These are phyloP conservation scores for Tragelaphus imberbis DNA, from an alignment of 2,113 vertebrate species.

Conservation along the genomic window DNA sequence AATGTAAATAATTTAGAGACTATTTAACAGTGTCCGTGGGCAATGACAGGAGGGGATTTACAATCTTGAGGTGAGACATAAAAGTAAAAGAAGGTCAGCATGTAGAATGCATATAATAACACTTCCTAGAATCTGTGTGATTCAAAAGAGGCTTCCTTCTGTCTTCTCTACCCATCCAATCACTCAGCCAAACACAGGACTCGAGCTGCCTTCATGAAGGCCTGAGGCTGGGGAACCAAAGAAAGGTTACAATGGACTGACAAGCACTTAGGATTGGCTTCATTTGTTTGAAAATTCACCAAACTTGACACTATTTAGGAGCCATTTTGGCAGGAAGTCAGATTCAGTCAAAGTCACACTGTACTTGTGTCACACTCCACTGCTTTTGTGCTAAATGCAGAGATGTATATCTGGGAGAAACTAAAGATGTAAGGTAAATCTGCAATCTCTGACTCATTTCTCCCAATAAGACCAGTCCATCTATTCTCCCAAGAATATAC, in stretches of 20 bases:
- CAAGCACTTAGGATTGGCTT: neutral
- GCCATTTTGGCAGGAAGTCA: neutral
- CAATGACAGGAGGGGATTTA: neutral
- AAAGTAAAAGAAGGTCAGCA: neutral
- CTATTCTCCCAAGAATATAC: neutral
- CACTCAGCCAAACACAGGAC: neutral
- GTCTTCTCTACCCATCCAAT: neutral
- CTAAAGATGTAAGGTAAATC: neutral
- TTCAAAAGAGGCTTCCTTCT: neutral
- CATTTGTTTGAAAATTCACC: neutral
- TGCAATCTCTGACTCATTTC: neutral
- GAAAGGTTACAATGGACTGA: neutral
- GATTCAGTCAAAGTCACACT: neutral
- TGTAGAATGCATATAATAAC: neutral
- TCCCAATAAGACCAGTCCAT: neutral
- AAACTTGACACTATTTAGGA: neutral
- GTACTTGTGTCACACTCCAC: too few species aligned
- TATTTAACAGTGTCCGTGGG: neutral
- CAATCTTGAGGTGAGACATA: conserved; percentile 16
- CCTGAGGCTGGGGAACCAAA: neutral
- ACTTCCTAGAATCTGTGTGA: neutral
- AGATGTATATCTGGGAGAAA: neutral
- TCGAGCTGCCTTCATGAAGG: neutral
- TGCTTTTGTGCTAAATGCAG: neutral
- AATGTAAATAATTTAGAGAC: fast-evolving